A percentile compares a stretch with the other conserved stretches of the same genome.
Evolutionary conservation across 2,888 invertebrate species (phyloP).

Genomic region (Oconnorella tubifera): DNA sequence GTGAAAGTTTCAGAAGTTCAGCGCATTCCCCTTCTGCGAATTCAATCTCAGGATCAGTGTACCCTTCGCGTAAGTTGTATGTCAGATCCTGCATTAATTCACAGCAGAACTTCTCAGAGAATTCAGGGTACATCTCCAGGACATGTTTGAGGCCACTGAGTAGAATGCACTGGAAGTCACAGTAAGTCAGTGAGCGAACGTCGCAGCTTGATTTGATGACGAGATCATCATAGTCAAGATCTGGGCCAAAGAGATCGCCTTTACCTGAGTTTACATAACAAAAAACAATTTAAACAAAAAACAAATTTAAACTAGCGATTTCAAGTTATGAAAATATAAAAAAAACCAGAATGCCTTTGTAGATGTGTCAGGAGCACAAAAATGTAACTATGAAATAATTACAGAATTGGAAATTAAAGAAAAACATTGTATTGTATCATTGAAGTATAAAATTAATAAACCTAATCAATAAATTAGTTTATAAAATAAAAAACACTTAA

Average conservation of each 20-base stretch:
- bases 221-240: constrained; percentile 60
- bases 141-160: constrained; percentile 77
- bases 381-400: too few relatives aligned
- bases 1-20: too few relatives aligned
- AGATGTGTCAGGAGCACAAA: too few relatives aligned
- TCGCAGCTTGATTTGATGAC: constrained; percentile 90
- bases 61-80: constrained; percentile 87
- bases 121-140: constrained; percentile 84
- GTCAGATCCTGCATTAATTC: constrained; percentile 93
- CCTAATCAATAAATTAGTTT: background rate
- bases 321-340: too few relatives aligned
- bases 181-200: constrained; percentile 90
- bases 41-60: constrained; percentile 80
- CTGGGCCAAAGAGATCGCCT: constrained; percentile 22
- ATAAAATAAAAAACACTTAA: background rate
- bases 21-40: too few relatives aligned
- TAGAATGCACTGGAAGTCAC: constrained; percentile 88
- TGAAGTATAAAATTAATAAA: too few relatives aligned
- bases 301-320: too few relatives aligned
- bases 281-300: too few relatives aligned
- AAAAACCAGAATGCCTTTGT: too few relatives aligned
- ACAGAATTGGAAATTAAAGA: too few relatives aligned
- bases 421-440: too few relatives aligned
- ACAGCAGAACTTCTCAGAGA: constrained; percentile 86
- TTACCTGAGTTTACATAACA: too few relatives aligned